Percentiles rank a stretch among this genome's conserved stretches.
These are phyloP conservation scores for Drosophila varians DNA, from an alignment of 1,140 invertebrate species.

Conservation along the genomic window DNA sequence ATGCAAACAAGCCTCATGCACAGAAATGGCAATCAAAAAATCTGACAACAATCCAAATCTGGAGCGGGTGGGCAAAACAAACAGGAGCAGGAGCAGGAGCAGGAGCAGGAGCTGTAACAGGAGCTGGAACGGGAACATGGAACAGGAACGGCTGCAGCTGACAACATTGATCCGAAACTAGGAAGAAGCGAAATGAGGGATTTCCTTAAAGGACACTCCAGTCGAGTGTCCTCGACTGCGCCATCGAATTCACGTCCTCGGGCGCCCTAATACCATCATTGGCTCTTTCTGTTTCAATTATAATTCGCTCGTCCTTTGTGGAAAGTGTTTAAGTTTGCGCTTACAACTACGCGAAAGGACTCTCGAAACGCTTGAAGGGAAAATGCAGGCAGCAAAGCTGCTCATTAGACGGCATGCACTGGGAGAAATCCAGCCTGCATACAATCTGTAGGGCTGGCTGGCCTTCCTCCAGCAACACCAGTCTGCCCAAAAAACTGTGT, in stretches of 20 bases:
- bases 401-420: conserved; percentile 46
- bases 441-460: no score
- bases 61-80: conserved; percentile 7
- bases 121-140: not conserved
- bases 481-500: conserved; percentile 43
- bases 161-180: conserved; percentile 20
- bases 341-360: conserved; percentile 54
- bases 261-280: conserved; percentile 53
- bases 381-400: conserved; percentile 32
- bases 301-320: conserved; percentile 15
- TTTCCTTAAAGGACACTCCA: conserved; percentile 41
- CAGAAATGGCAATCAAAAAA: conserved; percentile 57
- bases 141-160: conserved; percentile 34
- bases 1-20: conserved; percentile 44
- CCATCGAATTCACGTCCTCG: conserved; percentile 16
- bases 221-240: conserved; percentile 19
- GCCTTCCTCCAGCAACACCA: conserved; percentile 8
- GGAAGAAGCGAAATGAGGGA: conserved; percentile 5
- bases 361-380: conserved; percentile 41
- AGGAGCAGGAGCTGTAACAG: conserved; percentile 15
- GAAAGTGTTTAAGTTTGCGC: conserved; percentile 60
- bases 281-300: conserved; percentile 65
- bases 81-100: conserved; percentile 8
- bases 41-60: conserved; percentile 35
- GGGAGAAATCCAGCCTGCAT: not conserved